Evolutionary conservation across 2,113 vertebrate genomes (phyloP).

Genomic region (Carassius carassius): DNA sequence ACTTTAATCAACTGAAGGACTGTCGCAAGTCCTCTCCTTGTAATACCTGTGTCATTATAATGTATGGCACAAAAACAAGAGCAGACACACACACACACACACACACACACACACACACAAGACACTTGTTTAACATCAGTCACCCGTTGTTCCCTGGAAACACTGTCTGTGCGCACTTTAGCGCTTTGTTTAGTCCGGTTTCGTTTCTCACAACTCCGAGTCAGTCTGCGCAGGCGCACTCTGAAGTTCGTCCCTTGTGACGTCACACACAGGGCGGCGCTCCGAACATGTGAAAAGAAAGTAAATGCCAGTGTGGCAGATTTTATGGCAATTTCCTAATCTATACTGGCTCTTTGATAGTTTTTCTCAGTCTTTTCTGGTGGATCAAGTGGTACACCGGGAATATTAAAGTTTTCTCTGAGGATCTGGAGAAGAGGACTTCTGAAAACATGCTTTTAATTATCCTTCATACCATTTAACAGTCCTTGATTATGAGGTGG

Average conservation of each 20-base stretch:
- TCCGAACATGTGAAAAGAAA: conserved; percentile 60
- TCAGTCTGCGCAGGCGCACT: neutral
- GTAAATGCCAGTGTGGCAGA: conserved; percentile 61
- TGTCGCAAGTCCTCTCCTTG: no score
- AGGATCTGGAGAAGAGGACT: no score
- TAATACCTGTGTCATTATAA: no score
- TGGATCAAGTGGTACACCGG: conserved; percentile 79
- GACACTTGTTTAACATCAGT: no score
- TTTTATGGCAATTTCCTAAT: conserved; percentile 80
- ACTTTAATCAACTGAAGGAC: no score
- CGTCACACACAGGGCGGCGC: conserved; percentile 62
- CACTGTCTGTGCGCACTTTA: no score
- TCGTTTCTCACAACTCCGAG: neutral
- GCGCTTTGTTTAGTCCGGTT: no score
- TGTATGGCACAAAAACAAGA: no score
- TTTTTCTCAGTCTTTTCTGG: conserved; percentile 76
- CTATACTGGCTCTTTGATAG: conserved; percentile 74
- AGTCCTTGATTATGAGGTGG: neutral
- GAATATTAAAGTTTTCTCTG: conserved; percentile 60
- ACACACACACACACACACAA: no score
- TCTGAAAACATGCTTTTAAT: neutral
- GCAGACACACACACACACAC: accelerated
- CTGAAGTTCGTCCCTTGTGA: conserved; percentile 23
- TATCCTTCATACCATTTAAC: neutral
- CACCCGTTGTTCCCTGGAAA: no score